Evolutionary conservation across 2,113 vertebrate species (phyloP).

Genomic region (Oryzias curvinotus): DNA sequence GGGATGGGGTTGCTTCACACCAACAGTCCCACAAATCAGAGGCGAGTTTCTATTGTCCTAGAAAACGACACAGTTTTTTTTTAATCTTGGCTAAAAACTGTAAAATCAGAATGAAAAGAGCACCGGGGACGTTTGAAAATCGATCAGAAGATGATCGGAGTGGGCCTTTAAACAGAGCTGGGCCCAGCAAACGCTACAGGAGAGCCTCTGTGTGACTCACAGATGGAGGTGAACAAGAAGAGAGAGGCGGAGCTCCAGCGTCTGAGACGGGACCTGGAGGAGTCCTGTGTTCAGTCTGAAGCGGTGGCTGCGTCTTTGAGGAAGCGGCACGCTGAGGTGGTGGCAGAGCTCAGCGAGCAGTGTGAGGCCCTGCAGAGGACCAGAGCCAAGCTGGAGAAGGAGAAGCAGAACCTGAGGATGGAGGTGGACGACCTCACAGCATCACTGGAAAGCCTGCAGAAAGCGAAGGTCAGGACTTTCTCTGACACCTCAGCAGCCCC

Average conservation of each 20-base stretch:
- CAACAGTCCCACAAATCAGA: too few relatives aligned
- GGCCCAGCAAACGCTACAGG: not conserved
- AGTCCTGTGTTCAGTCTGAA: slow-evolving; percentile 75
- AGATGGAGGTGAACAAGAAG: slow-evolving; percentile 83
- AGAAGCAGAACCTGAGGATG: slow-evolving; percentile 79
- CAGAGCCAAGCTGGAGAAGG: slow-evolving; percentile 80
- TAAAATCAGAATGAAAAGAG: too few relatives aligned
- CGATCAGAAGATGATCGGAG: too few relatives aligned
- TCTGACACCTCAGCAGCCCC: too few relatives aligned
- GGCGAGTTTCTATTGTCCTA: too few relatives aligned
- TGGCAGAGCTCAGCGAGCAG: slow-evolving; percentile 78
- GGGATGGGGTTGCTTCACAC: too few relatives aligned
- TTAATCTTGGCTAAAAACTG: too few relatives aligned
- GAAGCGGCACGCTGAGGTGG: slow-evolving; percentile 72
- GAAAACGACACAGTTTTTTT: too few relatives aligned
- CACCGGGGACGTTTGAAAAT: too few relatives aligned
- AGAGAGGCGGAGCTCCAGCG: slow-evolving; percentile 79
- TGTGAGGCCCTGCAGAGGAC: slow-evolving; percentile 77
- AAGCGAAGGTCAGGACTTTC: slow-evolving; percentile 69
- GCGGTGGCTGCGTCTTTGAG: slow-evolving; percentile 63
- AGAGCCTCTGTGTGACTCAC: not conserved
- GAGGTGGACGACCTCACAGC: slow-evolving; percentile 78
- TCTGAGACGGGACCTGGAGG: slow-evolving; percentile 79
- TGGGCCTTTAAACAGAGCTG: too few relatives aligned
- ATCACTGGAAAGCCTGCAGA: slow-evolving; percentile 76